These are phyloP conservation scores for Sphaerodactylus townsendi DNA, from an alignment of 2,113 vertebrate genomes.

Conservation along the genomic window DNA sequence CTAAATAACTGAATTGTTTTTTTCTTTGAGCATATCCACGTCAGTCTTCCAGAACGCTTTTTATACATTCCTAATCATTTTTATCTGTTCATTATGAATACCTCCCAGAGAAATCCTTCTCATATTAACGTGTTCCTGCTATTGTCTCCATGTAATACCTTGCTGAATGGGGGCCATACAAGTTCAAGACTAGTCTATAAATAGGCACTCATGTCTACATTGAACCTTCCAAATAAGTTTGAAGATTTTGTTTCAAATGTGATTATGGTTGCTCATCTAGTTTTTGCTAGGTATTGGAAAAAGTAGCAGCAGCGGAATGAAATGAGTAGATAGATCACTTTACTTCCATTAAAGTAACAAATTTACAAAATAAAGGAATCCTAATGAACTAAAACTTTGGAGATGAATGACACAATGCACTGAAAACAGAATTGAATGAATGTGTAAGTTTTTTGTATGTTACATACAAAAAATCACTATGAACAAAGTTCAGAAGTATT, in stretches of 20 bases:
- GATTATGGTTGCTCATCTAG: too few species aligned
- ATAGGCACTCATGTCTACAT: background rate
- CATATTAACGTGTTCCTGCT: background rate
- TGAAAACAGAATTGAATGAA: too few species aligned
- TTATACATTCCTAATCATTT: background rate
- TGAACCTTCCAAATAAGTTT: background rate
- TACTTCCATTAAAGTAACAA: too few species aligned
- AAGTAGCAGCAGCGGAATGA: too few species aligned
- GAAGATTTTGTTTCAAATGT: background rate
- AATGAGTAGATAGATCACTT: too few species aligned
- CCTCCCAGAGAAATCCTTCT: background rate
- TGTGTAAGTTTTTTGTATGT: too few species aligned
- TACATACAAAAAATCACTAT: background rate
- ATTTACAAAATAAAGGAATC: too few species aligned
- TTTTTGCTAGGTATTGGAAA: too few species aligned
- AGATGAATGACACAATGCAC: too few species aligned
- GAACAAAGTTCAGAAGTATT: background rate
- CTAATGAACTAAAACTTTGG: too few species aligned
- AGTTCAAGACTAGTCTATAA: background rate
- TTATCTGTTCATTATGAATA: background rate
- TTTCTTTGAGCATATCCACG: background rate
- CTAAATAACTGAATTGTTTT: background rate
- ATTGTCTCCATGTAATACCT: background rate
- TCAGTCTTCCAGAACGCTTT: background rate
- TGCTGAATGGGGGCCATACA: background rate